Evolutionary conservation across 2,888 invertebrate genomes (phyloP).

Genomic region (Agrilus mali): DNA sequence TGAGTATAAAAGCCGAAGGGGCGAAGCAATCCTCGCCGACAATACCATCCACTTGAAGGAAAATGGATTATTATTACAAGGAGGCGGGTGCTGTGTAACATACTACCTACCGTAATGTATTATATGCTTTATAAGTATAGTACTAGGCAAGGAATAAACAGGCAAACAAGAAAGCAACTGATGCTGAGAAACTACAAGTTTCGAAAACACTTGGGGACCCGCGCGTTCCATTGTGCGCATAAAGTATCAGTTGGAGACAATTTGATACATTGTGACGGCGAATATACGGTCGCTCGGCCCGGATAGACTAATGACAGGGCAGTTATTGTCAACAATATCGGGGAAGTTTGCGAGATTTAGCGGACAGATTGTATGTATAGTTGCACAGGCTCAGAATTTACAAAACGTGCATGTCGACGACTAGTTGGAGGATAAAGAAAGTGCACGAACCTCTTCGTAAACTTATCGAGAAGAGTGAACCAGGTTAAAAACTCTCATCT

Average conservation of each 20-base stretch:
- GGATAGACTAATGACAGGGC: constrained; percentile 13
- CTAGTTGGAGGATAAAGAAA: too few relatives aligned
- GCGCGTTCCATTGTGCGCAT: constrained; percentile 12
- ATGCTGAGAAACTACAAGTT: constrained; percentile 3
- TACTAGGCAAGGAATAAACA: constrained; percentile 1
- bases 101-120: background rate
- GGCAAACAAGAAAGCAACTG: constrained; percentile 2
- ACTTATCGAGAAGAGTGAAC: too few relatives aligned
- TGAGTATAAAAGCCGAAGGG: too few relatives aligned
- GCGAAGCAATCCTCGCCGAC: too few relatives aligned
- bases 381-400: too few relatives aligned
- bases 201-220: constrained; percentile 12
- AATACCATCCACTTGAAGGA: too few relatives aligned
- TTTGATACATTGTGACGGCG: constrained; percentile 10
- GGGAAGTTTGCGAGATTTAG: constrained; percentile 13
- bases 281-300: constrained; percentile 1
- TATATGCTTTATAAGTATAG: background rate
- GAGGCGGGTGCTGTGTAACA: background rate
- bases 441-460: too few relatives aligned
- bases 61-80: too few relatives aligned
- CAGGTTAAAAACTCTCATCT: too few relatives aligned
- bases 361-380: constrained; percentile 5
- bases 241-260: constrained; percentile 15
- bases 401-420: too few relatives aligned
- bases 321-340: constrained; percentile 11